These are phyloP conservation scores for Chrysomallon squamiferum DNA, from an alignment of 1,140 invertebrate genomes.

Conservation along the genomic window DNA sequence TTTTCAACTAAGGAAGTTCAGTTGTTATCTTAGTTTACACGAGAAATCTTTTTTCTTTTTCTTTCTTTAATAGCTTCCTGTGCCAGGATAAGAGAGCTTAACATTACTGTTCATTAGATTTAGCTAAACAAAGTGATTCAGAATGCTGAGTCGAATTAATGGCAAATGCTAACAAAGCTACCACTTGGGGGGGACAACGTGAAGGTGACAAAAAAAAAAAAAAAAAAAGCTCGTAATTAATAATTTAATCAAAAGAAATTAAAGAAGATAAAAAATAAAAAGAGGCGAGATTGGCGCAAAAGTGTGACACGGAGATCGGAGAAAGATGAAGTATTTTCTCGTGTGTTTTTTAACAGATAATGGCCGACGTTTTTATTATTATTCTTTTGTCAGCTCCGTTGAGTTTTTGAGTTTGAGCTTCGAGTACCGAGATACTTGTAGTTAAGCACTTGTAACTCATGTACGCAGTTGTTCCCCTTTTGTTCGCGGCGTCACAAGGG, in stretches of 20 bases:
- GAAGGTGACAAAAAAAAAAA: background rate
- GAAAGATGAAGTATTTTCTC: constrained; percentile 2
- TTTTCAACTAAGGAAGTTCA: no score
- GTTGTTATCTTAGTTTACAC: no score
- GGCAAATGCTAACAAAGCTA: background rate
- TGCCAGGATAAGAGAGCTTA: no score
- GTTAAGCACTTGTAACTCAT: no score
- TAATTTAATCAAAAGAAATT: constrained; percentile 4
- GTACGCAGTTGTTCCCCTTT: no score
- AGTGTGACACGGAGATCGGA: background rate
- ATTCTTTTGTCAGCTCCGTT: background rate
- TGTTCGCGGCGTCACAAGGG: no score
- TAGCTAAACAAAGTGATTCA: background rate
- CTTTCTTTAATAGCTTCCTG: no score
- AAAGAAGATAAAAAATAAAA: background rate
- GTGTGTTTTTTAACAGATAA: constrained; percentile 3
- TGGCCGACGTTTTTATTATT: background rate
- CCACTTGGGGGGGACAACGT: background rate
- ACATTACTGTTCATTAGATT: background rate
- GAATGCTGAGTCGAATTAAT: background rate
- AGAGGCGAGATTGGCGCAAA: no score
- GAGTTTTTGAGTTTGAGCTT: background rate
- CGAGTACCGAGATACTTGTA: no score
- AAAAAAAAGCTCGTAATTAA: background rate
- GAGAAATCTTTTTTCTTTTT: no score